A percentile compares a stretch with the other conserved stretches of the same genome.
These are phyloP conservation scores for Neodiprion pinetum DNA, from an alignment of 1,140 invertebrate species.

Conservation along the genomic window DNA sequence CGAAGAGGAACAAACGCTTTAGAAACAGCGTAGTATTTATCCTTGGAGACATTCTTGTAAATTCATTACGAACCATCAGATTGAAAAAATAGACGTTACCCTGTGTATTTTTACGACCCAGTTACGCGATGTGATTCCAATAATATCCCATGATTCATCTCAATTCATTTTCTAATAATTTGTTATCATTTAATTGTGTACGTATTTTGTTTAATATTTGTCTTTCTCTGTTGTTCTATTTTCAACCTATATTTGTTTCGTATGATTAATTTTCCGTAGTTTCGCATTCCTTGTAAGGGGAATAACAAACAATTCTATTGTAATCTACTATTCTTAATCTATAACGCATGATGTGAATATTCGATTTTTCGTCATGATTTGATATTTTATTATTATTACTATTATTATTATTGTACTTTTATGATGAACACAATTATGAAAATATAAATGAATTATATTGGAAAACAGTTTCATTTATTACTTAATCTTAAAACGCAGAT, in stretches of 20 bases:
- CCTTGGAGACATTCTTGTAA: neutral
- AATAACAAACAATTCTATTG: conserved; percentile 11
- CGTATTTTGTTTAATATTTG: conserved; percentile 28
- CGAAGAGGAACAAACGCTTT: neutral
- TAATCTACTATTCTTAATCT: conserved; percentile 19
- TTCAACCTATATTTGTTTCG: conserved; percentile 13
- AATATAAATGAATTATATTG: conserved; percentile 32
- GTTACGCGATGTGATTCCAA: conserved; percentile 25
- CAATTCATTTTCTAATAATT: conserved; percentile 41
- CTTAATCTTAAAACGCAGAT: too few species aligned
- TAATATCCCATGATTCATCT: conserved; percentile 24
- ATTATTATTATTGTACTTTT: conserved; percentile 63
- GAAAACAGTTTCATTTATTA: neutral
- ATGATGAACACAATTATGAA: conserved; percentile 59
- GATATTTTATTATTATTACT: conserved; percentile 59
- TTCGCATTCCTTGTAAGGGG: conserved; percentile 14
- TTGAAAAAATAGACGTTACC: neutral
- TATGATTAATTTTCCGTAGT: conserved; percentile 9
- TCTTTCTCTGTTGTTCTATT: conserved; percentile 22
- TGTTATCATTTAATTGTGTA: conserved; percentile 45
- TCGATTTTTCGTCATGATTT: conserved; percentile 58
- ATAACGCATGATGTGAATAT: conserved; percentile 51
- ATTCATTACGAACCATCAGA: neutral
- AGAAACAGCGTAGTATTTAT: conserved; percentile 7
- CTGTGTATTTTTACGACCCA: conserved; percentile 11